These are phyloP conservation scores for Drosophila fulvimacula DNA, from an alignment of 2,888 invertebrate genomes.

Conservation along the genomic window DNA sequence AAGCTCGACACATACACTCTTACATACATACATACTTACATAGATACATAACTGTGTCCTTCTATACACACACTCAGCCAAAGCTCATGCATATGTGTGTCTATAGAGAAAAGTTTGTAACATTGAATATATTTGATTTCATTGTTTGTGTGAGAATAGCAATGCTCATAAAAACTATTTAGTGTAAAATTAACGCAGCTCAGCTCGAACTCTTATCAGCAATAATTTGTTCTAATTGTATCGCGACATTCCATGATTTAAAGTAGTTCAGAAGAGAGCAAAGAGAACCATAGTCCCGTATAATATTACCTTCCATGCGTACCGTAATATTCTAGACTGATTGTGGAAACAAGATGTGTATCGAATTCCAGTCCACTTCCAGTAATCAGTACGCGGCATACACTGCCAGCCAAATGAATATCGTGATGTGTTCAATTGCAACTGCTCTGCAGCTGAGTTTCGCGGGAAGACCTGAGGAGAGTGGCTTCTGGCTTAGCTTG, in stretches of 20 bases:
- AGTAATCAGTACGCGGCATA: background rate
- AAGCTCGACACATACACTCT: background rate
- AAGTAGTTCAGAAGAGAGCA: background rate
- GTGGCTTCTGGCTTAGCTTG: background rate
- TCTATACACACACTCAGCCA: background rate
- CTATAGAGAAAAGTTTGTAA: conserved; percentile 1
- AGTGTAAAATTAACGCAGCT: conserved; percentile 15
- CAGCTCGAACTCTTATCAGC: conserved; percentile 35
- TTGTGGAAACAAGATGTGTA: background rate
- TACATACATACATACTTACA: background rate
- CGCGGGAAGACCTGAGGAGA: background rate
- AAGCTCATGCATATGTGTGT: background rate
- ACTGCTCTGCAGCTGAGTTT: background rate
- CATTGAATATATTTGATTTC: conserved; percentile 42
- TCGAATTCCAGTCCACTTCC: background rate
- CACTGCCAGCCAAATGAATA: background rate
- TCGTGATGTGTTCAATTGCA: background rate
- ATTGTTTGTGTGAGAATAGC: background rate
- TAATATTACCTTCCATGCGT: background rate
- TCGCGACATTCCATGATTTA: conserved; percentile 2
- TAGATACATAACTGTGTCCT: background rate
- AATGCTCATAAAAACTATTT: background rate
- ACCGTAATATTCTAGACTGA: background rate
- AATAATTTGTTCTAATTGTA: conserved; percentile 6
- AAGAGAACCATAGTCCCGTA: background rate